Base-by-base conservation (phyloP, 2,113 vertebrate genomes). In the Pterocles gutturalis region DNA sequence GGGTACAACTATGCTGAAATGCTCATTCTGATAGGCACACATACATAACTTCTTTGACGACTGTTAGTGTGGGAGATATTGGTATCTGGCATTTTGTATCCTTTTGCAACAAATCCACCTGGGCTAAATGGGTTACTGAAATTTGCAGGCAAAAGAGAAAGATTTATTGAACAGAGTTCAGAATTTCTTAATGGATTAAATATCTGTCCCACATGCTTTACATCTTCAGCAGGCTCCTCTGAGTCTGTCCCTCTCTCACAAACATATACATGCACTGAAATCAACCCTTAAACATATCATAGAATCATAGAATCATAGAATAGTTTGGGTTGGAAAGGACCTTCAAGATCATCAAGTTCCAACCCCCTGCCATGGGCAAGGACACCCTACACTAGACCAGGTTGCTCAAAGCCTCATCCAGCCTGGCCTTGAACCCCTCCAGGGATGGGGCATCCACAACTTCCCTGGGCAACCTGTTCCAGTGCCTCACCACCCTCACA, bases 121-220 rank as follows among this genome's bases (percentile, higher is more conserved):
- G 94, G 73, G 71, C 73, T 95, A 75, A 65, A 73, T 43, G 41
- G 10, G 36, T 82, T 96, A 53, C 83, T 78, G 46, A 89, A 94
- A 96, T 86, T 95, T 51, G 43, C 64, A 79, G 43, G 55, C 54
- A 66, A 85, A 81, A 92, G 22, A 64, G 66, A 96, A 83, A 90
- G 49, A 70, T 22, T 89, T 94, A 55, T 22, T 91, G 84, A 91
- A 38, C n/a, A 64, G 62, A 95, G 48, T 66, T 90, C 83, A 95
- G 79, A 84, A 90, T 90, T 84, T 85, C 43, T 80, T 93, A 66
- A 87, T 38, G 28, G 58, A 71, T 51, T 79, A 87, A 96, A 43
- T 77, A 86, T 85, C 33, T 78, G 19, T 57, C 48, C 48, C 31
- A 83, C n/a, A 78, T 34, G 22, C 72, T 93, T 89, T 87, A 65